phyloP scores from a whole-genome alignment of 2,113 vertebrate species.

The Tor tambroides region DNA sequence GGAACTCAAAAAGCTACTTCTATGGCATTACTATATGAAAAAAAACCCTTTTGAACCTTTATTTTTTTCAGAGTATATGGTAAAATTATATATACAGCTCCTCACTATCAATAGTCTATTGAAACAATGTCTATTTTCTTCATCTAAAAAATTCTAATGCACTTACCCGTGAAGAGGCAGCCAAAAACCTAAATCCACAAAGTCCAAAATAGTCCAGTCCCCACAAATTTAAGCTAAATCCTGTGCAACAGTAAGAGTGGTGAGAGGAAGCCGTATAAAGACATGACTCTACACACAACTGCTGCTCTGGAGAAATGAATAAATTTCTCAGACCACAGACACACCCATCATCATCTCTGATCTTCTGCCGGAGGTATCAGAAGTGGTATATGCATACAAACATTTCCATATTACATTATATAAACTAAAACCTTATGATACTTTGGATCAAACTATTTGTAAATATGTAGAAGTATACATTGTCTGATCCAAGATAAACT shows the following conservation, averaged over 20 bases:
- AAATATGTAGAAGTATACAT: neutral
- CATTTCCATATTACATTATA: neutral
- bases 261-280: neutral
- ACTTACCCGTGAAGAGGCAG: neutral
- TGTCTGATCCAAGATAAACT: slow-evolving; percentile 1
- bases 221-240: neutral
- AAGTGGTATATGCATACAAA: neutral
- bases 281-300: neutral
- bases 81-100: neutral
- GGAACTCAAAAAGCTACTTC: too few relatives aligned
- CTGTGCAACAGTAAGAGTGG: neutral
- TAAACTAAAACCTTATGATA: neutral
- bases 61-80: neutral
- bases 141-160: neutral
- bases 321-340: neutral
- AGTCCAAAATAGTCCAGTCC: neutral
- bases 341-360: neutral
- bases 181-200: neutral
- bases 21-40: too few relatives aligned
- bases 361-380: neutral
- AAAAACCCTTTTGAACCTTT: too few relatives aligned
- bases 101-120: neutral
- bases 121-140: neutral
- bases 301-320: neutral
- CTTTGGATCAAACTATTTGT: neutral